Evolutionary conservation across 2,888 invertebrate genomes (phyloP).

Genomic region (Drosophila cyrtoloma): DNA sequence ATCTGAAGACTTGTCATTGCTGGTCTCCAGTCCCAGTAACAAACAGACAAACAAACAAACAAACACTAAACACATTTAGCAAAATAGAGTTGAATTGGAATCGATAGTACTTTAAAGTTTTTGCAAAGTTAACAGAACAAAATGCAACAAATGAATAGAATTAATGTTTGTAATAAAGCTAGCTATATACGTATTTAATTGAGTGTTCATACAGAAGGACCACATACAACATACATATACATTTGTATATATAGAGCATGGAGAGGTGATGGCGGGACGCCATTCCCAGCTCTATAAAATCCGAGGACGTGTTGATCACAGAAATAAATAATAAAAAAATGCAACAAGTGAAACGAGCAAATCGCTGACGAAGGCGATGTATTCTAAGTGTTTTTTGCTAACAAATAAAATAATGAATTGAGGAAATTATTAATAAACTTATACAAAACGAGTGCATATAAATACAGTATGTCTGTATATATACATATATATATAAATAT

Average conservation of each 20-base stretch:
- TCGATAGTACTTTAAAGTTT: conserved; percentile 27
- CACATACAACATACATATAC: conserved; percentile 14
- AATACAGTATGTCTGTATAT: conserved; percentile 15
- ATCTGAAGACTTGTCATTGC: conserved; percentile 32
- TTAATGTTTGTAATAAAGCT: conserved; percentile 51
- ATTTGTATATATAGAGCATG: not conserved
- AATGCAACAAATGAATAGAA: conserved; percentile 55
- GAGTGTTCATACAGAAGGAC: conserved; percentile 43
- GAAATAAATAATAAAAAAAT: conserved; percentile 1
- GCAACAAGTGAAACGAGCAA: conserved; percentile 32
- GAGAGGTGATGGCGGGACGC: not conserved
- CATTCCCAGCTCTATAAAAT: conserved; percentile 13
- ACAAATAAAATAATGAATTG: conserved; percentile 65
- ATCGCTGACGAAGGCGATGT: conserved; percentile 44
- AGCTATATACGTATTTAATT: conserved; percentile 46
- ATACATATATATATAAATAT: conserved; percentile 27
- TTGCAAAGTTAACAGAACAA: conserved; percentile 32
- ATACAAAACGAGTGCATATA: conserved; percentile 40
- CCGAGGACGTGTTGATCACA: conserved; percentile 31
- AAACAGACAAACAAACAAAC: conserved; percentile 4
- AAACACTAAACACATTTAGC: conserved; percentile 24
- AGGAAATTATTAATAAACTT: conserved; percentile 61
- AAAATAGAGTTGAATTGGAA: conserved; percentile 37
- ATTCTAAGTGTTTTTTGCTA: conserved; percentile 76
- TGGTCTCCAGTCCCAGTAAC: conserved; percentile 34